Evolutionary conservation across 1,140 invertebrate species (phyloP).

Genomic region (Geopemphigus sp.): DNA sequence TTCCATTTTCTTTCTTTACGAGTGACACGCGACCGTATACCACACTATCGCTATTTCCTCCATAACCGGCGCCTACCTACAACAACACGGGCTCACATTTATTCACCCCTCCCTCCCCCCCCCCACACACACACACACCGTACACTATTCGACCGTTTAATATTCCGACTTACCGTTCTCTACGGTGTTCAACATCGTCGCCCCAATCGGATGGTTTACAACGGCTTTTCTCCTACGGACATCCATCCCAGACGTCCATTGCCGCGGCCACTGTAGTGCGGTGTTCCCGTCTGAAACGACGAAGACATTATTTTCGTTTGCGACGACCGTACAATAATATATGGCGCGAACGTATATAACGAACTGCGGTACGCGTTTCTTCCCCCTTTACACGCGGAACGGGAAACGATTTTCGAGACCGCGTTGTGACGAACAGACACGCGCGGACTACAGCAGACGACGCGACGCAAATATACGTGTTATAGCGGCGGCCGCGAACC

Average conservation of each 20-base stretch:
- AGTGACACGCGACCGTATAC: conserved; percentile 32
- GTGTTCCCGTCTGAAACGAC: conserved; percentile 24
- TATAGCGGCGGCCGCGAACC: too few relatives aligned
- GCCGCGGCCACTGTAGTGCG: not conserved
- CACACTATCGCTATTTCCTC: not conserved
- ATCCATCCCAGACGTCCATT: conserved; percentile 10
- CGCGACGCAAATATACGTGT: too few relatives aligned
- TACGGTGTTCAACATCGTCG: conserved; percentile 40
- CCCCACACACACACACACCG: not conserved
- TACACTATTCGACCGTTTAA: too few relatives aligned
- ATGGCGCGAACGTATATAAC: too few relatives aligned
- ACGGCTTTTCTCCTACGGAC: not conserved
- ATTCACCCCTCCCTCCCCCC: too few relatives aligned
- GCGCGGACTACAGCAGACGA: too few relatives aligned
- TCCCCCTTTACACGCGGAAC: too few relatives aligned
- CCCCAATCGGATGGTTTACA: conserved; percentile 4
- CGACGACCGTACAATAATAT: too few relatives aligned
- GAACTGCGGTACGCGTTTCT: too few relatives aligned
- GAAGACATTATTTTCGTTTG: not conserved
- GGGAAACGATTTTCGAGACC: too few relatives aligned
- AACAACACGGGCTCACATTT: too few relatives aligned
- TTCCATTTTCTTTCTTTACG: conserved; percentile 46
- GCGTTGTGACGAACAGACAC: not conserved
- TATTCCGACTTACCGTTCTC: conserved; percentile 44
- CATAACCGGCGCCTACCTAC: too few relatives aligned